Evolutionary conservation across 2,888 invertebrate species (phyloP).

Genomic region (Drosophila meridionalis): DNA sequence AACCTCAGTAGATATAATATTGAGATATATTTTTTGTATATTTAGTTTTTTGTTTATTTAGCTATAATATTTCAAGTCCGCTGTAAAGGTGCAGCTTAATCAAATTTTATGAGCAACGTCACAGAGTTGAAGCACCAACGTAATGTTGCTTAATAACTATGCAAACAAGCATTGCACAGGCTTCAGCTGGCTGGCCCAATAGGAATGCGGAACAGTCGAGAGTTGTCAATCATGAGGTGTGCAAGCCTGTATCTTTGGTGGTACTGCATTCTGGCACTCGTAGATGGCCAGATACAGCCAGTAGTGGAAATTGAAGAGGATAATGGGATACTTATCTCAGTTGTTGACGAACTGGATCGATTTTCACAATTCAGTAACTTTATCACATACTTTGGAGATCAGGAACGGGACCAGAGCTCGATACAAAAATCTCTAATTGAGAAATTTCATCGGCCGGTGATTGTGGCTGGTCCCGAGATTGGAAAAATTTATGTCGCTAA

Average conservation of each 20-base stretch:
- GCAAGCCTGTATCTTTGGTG: slow-evolving; percentile 7
- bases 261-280: slow-evolving; percentile 1
- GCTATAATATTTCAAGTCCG: background rate
- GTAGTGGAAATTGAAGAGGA: slow-evolving; percentile 4
- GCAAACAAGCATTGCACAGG: slow-evolving; percentile 9
- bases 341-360: background rate
- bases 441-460: slow-evolving; percentile 19
- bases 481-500: background rate
- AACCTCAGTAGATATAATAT: too few relatives aligned
- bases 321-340: background rate
- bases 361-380: background rate
- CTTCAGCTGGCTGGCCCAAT: background rate
- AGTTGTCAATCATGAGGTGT: slow-evolving; percentile 8
- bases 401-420: background rate
- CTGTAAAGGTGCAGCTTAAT: background rate
- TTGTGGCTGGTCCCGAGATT: slow-evolving; percentile 8
- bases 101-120: background rate
- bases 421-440: slow-evolving; percentile 11
- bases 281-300: slow-evolving; percentile 1
- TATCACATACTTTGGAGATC: slow-evolving; percentile 8
- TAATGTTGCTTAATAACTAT: slow-evolving; percentile 12
- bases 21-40: background rate
- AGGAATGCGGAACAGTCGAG: background rate
- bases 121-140: background rate
- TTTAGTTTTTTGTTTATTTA: background rate